phyloP scores from a whole-genome alignment of 2,888 invertebrate genomes.

The Acronicta alni region DNA sequence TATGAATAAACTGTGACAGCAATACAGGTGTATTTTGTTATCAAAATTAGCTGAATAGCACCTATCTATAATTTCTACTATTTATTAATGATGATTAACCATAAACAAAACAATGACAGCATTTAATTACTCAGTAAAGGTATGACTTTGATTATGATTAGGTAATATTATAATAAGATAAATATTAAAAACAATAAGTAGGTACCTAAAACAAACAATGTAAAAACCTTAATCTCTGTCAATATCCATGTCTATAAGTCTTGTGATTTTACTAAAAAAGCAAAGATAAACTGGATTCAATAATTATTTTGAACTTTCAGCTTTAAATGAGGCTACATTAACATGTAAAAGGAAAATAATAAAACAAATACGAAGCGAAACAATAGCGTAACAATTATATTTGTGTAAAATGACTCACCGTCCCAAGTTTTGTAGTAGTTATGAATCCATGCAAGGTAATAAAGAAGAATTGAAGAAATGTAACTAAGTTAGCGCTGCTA shows the following conservation, averaged over 20 bases:
- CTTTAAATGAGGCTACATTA: slow-evolving; percentile 1
- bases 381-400: slow-evolving; percentile 16
- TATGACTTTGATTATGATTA: neutral
- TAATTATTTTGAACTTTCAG: no score
- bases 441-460: slow-evolving; percentile 78
- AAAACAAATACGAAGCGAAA: slow-evolving; percentile 17
- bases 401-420: slow-evolving; percentile 67
- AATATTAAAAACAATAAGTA: no score
- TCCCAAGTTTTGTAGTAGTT: slow-evolving; percentile 72
- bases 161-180: no score
- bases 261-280: no score
- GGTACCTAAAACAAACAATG: no score
- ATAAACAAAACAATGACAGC: neutral
- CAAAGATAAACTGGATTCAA: no score
- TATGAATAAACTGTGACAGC: neutral
- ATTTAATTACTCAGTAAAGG: neutral
- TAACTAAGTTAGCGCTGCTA: slow-evolving; percentile 78
- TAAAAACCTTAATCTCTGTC: no score
- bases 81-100: neutral
- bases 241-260: no score
- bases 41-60: neutral
- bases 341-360: slow-evolving; percentile 39
- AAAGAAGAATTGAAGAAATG: slow-evolving; percentile 82
- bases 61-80: neutral
- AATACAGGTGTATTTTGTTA: neutral